Base-by-base conservation (phyloP, 2,797 vertebrate genomes). In the Darevskia nairensis region DNA sequence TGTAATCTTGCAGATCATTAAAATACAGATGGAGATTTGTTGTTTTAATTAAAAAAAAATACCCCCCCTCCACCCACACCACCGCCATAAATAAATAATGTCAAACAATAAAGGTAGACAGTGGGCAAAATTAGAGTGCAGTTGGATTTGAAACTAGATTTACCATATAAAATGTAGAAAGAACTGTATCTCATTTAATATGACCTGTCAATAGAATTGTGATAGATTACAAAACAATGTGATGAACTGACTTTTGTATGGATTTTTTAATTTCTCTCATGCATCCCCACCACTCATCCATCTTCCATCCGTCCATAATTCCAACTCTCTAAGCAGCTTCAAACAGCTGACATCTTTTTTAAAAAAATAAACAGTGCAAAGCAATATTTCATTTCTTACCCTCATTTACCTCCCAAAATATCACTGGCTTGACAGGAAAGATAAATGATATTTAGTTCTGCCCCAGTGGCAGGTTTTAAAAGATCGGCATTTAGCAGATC, bases 381-480 rank as follows among this genome's bases (percentile, higher is more conserved):
- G 77, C 69, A 80, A 81, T 89, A 75, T 80, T 85, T 85, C 82
- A 89, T 89, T 89, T 85, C 69, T 46, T 80, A 85, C 82, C 61
- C 69, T 75, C 88, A 85, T 85, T 85, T 80, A 89, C 83, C 84
- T 89, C 88, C 82, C 83, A 64, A 89, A 89, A 89, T 85, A 89
- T 75, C 77, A 55, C 64, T 89, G 77, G 41, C 35, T 80, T 85
- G 88, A 74, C 83, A 80, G 71, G 69, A 85, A 89, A 89, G 88
- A 89, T 89, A 80, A 89, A 89, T 89, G 77, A 85, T 80, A 85
- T 75, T 85, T 85, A 85, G 83, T 85, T 89, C 88, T 85, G 88
- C 88, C 81, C 39, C 59, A 74, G 82, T 89, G 83, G 77, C 83
- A 85, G 59, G 83, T 80, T 89, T 85, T 64, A 80, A 85, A 85